Percentiles rank a stretch among this genome's conserved stretches.
Conservation (phyloP, 2,888 invertebrate genomes). For the Coelopa pilipes region DNA sequence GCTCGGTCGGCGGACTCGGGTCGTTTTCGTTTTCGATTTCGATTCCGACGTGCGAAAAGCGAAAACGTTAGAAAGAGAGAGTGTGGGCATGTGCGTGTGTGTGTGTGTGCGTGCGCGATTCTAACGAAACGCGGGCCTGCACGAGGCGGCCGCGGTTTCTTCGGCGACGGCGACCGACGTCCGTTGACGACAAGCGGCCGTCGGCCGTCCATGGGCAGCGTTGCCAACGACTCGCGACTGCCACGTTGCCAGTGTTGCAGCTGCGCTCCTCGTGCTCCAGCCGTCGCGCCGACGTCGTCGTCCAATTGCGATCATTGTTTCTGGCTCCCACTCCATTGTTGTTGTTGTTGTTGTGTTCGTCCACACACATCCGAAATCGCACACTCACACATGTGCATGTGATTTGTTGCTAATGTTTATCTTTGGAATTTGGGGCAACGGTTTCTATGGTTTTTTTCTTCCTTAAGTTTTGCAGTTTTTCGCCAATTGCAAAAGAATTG, state of each 20-base stretch:
- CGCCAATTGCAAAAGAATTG: too few species aligned
- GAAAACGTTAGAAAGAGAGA: slow-evolving; percentile 8
- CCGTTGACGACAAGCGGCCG: too few species aligned
- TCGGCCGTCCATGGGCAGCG: neutral
- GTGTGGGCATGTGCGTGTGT: neutral
- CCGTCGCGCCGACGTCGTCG: too few species aligned
- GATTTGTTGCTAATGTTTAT: slow-evolving; percentile 11
- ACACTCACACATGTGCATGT: neutral
- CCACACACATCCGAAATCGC: neutral
- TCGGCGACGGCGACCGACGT: too few species aligned
- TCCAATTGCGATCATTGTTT: neutral
- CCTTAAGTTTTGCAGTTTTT: too few species aligned
- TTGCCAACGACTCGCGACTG: slow-evolving; percentile 6
- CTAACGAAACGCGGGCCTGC: slow-evolving; percentile 12
- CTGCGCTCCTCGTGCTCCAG: too few species aligned
- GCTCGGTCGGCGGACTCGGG: too few species aligned
- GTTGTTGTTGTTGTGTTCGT: slow-evolving; percentile 2
- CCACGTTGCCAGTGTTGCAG: too few species aligned
- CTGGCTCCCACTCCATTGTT: neutral
- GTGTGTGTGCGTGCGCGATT: neutral
- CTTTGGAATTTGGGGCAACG: slow-evolving; percentile 28
- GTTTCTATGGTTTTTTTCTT: neutral
- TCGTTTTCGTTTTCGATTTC: slow-evolving; percentile 27
- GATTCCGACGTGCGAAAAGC: slow-evolving; percentile 28
- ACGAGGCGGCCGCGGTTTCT: slow-evolving; percentile 10